Evolutionary conservation across 2,888 invertebrate species (phyloP), one percentile per base, ranked within the genome.

Genomic region (Sacculina carcini): DNA sequence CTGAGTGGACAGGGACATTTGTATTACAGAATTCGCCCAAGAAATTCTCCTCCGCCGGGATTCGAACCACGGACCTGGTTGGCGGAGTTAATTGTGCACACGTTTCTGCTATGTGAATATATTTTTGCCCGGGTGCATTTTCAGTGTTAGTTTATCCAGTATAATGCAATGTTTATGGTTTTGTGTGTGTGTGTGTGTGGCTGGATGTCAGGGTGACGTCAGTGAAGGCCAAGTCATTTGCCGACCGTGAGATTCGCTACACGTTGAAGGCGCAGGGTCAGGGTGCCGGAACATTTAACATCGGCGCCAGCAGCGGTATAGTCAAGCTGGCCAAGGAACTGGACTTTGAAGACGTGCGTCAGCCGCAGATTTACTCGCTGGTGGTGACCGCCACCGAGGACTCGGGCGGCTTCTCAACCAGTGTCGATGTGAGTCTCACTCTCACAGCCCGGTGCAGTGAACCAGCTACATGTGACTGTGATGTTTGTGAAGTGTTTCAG

Each of bases 151-250:
- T n/a, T n/a, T n/a, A n/a, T n/a, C n/a, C n/a, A n/a, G n/a, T n/a
- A n/a, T n/a, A n/a, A n/a, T n/a, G n/a, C n/a, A 23, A 19, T 12
- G 14, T 39, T 38, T 14, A 19, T 19, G 19, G 9, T 39, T 50
- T 50, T 21, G 36, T 63, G 19, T 40, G 12, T 21, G 29, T 19
- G 36, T 49, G 19, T n/a, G 50, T 51, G 56, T 47, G 56, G 51
- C 57, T 59, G 72, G 73, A 53, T 74, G 60, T 36, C 59, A 92
- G 90, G 65, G 89, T 92, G 51, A 86, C 92, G 65, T 87, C 89
- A 32, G 86, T 96, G 57, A 87, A 90, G 69, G 94, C 94, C 3
- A 90, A 90, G 66, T 89, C 92, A 1, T 96, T 96, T 64, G 92
- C 92, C 56, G 89, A 90, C 66, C 78, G 89, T 51, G 87, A 89